Base-by-base conservation (phyloP, 2,797 vertebrate genomes). In the Hypotaenidia okinawae region DNA sequence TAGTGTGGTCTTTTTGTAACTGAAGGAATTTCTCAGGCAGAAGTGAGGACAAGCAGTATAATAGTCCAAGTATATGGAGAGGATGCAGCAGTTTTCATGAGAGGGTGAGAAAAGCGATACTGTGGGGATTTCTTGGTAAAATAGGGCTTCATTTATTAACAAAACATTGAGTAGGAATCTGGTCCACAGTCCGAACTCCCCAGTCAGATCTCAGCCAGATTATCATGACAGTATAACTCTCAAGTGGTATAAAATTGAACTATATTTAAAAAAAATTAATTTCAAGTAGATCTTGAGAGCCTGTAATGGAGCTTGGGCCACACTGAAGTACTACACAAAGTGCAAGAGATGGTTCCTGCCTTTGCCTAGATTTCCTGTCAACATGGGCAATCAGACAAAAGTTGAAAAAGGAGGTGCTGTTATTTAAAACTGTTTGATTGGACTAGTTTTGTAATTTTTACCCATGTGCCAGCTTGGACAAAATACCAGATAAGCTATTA, bases 101-200 rank as follows among this genome's bases (percentile, higher is more conserved):
- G 22, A 12, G 22, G 23, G 13, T 47, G 15, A 19, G n/a, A 33
- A 82, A 51, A 61, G 22, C 12, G 80, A 3, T 59, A 12, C 68
- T 64, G 45, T 49, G 84, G 83, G 37, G 41, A 68, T 94, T 90
- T 96, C 49, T 54, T 89, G 8, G 32, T 78, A 89, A 89, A 89
- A 87, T 39, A 78, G 33, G 45, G 13, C 57, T 51, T 62, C 41
- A 83, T 70, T 79, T 94, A 24, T 92, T 82, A 63, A 64, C 62
- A 63, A 18, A 10, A 24, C 25, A 19, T 47, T 54, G 9, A 59
- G 37, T 82, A 22, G 67, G 33, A 89, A 83, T 87, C 82, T 87
- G 23, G 21, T 91, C 72, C 61, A 66, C 25, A 75, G 22, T 59
- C 49, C 72, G 43, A 87, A 32, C 27, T 68, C 66, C 1, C 1